Base-by-base conservation (phyloP, 2,888 invertebrate species). In the Agonopterix heracliana region DNA sequence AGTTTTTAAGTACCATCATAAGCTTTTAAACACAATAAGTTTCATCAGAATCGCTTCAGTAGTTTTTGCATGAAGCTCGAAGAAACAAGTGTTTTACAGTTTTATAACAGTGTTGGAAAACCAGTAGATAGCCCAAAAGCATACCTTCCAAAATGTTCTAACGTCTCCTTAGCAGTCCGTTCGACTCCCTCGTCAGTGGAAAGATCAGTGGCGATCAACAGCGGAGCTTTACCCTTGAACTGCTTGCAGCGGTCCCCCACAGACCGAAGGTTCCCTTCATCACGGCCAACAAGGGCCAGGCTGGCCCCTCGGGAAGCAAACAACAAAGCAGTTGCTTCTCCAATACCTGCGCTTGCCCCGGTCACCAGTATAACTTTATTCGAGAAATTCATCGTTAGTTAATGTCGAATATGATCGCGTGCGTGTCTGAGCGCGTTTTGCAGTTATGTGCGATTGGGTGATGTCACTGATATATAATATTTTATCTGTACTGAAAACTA, bases 281-380 rank as follows among this genome's bases (percentile, higher is more conserved):
- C 66, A 10, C 68, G 58, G 1, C 70, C 74, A 9, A 73, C 72
- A 2, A 74, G 56, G 0, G 65, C 52, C 48, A 75, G 48, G 26
- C 60, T 62, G 0, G 74, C 75, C n/a, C 69, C 66, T 48, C 59
- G 60, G 44, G 61, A 56, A 0, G 71, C 69, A 36, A 74, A 71
- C 51, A 71, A 48, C 3, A 68, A 3, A 4, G 73, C 73, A 1
- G 59, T 72, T 2, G 65, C 54, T 48, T 68, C 67, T 1, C 74
- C 74, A 9, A 75, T 69, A 0, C 74, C 75, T 1, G 68, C 67
- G 48, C 74, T 74, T 0, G 74, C 74, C 14, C 75, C 75, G 0
- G 73, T 76, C 35, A 76, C 64, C 34, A 76, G 43, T 41, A 38
- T 11, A 9, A 38, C 38, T 38, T 38, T 38, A 11, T 60, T 51